phyloP scores from a whole-genome alignment of 2,797 vertebrate species.

The Nasua narica region DNA sequence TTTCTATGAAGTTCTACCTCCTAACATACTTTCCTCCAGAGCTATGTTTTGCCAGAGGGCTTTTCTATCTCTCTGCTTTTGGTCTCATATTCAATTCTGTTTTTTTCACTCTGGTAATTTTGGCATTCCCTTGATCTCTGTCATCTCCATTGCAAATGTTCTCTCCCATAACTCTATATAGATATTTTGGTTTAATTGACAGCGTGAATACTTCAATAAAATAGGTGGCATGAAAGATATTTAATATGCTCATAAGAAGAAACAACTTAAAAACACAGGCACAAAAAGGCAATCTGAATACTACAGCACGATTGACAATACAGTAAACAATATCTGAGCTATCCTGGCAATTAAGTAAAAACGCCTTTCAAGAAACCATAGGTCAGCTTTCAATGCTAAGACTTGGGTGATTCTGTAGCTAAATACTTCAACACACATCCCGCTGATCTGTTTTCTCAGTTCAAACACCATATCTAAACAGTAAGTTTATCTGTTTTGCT shows the following conservation, averaged over 20 bases:
- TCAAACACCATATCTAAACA: not conserved
- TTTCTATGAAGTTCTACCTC: constrained; percentile 11
- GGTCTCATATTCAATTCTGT: constrained; percentile 68
- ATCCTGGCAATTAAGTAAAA: constrained; percentile 20
- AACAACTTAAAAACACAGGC: not conserved
- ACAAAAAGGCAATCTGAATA: not conserved
- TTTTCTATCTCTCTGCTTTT: constrained; percentile 63
- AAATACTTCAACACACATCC: not conserved
- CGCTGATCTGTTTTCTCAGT: not conserved
- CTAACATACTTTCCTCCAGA: constrained; percentile 28
- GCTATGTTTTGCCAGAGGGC: constrained; percentile 37
- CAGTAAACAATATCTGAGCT: constrained; percentile 36
- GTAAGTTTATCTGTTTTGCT: constrained; percentile 17
- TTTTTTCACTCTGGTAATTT: constrained; percentile 67
- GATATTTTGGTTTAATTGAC: not conserved
- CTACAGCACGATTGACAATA: not conserved
- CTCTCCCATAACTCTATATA: not conserved
- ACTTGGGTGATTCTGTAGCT: not conserved
- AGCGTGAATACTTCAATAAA: not conserved
- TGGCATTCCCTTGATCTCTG: constrained; percentile 63
- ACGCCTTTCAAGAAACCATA: not conserved
- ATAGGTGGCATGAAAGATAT: constrained; percentile 20
- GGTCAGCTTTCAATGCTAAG: not conserved
- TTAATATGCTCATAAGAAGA: constrained; percentile 45
- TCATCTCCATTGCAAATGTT: not conserved